These are phyloP conservation scores for Gambelia wislizenii DNA, from an alignment of 2,797 vertebrate genomes.

Conservation along the genomic window DNA sequence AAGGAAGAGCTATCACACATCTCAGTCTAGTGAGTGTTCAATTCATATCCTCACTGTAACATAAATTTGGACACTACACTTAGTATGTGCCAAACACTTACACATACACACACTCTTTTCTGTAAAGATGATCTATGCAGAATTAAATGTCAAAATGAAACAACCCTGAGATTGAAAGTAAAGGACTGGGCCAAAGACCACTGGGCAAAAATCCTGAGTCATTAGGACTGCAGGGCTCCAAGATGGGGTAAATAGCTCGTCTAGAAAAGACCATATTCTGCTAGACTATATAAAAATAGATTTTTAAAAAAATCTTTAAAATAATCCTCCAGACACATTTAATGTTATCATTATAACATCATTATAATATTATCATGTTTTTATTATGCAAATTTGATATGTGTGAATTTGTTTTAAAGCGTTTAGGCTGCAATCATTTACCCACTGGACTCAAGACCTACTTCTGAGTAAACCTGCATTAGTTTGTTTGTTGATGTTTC, in stretches of 20 bases:
- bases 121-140: no score
- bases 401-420: neutral
- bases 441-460: neutral
- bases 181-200: neutral
- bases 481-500: neutral
- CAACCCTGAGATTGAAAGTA: neutral
- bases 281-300: neutral
- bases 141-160: neutral
- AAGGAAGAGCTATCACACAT: neutral
- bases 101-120: no score
- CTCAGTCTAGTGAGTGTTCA: neutral
- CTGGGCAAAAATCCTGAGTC: no score
- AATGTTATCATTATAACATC: no score
- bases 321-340: no score
- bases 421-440: neutral
- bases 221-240: no score
- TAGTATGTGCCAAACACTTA: neutral
- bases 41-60: neutral
- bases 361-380: neutral
- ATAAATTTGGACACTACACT: neutral
- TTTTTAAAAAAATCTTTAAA: no score
- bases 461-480: neutral
- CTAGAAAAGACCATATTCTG: accelerated
- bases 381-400: neutral
- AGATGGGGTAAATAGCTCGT: no score